Evolutionary conservation across 2,113 vertebrate species (phyloP), one percentile per base, ranked within the genome.

Genomic region (Candoia aspera): DNA sequence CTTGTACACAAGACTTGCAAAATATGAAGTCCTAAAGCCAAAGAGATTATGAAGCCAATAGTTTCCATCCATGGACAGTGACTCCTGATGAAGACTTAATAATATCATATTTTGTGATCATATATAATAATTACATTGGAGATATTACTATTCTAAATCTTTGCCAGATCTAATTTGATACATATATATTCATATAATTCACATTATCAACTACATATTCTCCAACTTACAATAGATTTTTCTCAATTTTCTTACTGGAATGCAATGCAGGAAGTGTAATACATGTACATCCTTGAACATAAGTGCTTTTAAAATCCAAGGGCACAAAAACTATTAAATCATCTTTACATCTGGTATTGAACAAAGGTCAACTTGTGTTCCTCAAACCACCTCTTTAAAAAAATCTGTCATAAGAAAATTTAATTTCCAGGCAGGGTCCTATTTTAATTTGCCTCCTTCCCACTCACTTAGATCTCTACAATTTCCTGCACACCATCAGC

Each of bases 401-500:
- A 94, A 46, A n/a, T 13, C 84, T 90, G 89, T 87, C 90, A 94
- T 89, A 79, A 89, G 15, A 58, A 94, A 84, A 59, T 93, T 89
- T 95, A 92, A 93, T 94, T 95, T 94, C 95, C 87, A 92, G 91
- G 87, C 91, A 95, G 88, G 92, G 54, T 89, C 53, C 79, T 90
- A 87, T 53, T 95, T 86, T 85, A 42, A 64, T 8, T 84, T 88
- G 29, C 57, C 91, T 55, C 84, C 58, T 84, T 95, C 64, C 90
- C 92, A 93, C 94, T 92, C 93, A 9, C 91, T 90, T 90, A 94
- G 95, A 92, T 89, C 86, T 95, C 92, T 85, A 90, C 92, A 96
- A 92, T 55, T 91, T 90, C 93, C 93, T 95, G 88, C 91, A 94
- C 87, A 93, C 90, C 90, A 64, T 91, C 93, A 85, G 84, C 93